Conservation (phyloP, 2,113 vertebrate species). For the Micronycteris hirsuta region DNA sequence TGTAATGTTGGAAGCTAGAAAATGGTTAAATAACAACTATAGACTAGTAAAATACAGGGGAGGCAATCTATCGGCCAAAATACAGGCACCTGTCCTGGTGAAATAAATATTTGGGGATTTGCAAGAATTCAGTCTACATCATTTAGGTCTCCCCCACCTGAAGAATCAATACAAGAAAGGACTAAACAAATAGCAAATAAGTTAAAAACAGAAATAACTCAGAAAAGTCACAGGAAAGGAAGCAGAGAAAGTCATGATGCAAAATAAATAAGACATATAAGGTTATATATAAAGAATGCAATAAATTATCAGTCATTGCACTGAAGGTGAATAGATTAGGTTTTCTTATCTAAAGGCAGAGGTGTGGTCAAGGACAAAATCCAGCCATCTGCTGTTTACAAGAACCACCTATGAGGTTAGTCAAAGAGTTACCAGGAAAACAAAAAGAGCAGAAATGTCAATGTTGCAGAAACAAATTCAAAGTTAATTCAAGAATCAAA, state of each 20-base stretch:
- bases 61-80: background rate
- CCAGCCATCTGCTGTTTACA: background rate
- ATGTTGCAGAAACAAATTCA: background rate
- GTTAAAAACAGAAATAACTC: background rate
- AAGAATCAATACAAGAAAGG: background rate
- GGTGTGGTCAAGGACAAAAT: background rate
- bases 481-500: background rate
- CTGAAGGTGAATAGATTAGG: background rate
- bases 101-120: background rate
- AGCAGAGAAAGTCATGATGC: background rate
- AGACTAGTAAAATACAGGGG: background rate
- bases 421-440: background rate
- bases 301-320: background rate
- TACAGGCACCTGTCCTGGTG: background rate
- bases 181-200: background rate
- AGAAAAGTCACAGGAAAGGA: background rate
- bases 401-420: background rate
- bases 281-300: background rate
- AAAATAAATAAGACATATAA: background rate
- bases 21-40: background rate
- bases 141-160: background rate
- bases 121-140: background rate
- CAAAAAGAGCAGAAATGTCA: background rate
- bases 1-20: background rate
- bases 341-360: background rate